Evolutionary conservation across 2,797 vertebrate genomes (phyloP), one percentile per base, ranked within the genome.

Genomic region (Eulemur albifrons): DNA sequence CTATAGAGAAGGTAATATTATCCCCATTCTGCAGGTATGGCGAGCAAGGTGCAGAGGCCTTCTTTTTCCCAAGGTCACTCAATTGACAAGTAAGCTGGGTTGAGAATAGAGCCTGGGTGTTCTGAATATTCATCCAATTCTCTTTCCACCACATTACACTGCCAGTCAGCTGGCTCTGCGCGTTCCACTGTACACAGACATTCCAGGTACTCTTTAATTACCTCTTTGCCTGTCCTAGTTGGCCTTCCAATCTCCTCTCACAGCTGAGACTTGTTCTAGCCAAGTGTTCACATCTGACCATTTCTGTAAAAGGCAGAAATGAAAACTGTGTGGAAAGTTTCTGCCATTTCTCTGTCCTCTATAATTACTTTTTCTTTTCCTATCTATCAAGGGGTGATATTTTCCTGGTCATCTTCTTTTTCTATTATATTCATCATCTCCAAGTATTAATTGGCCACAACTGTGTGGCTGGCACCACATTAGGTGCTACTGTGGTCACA

Each of bases 231-330:
- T 82, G 80, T 87, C 90, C 83, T 70, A 14, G 5, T 69, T 92
- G 96, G 84, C 70, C 69, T 70, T 4, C 76, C 81, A 50, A 2
- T 67, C 93, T 83, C 76, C 63, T 63, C 54, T 65, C 75, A 90
- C 67, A 95, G 89, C 84, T 96, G 93, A 96, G 50, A 70, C 76
- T 73, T 38, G 1, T 85, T 73, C 88, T 80, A 61, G 95, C 95
- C 92, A 89, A 92, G 32, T 57, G n/a, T 72, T 94, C 92, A 61
- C 73, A 93, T 87, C 79, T 96, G 73, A 81, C 70, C 77, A 21
- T 94, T 84, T 95, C 90, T 52, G 75, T 65, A 87, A 95, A 95
- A 88, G 45, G 38, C 85, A 93, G 79, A 96, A 93, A 91, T 43
- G 61, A 87, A 95, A 72, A 45, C 50, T 40, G 67, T 84, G 38